Base-by-base conservation (phyloP, 2,797 vertebrate genomes). In the Caiman crocodilus region DNA sequence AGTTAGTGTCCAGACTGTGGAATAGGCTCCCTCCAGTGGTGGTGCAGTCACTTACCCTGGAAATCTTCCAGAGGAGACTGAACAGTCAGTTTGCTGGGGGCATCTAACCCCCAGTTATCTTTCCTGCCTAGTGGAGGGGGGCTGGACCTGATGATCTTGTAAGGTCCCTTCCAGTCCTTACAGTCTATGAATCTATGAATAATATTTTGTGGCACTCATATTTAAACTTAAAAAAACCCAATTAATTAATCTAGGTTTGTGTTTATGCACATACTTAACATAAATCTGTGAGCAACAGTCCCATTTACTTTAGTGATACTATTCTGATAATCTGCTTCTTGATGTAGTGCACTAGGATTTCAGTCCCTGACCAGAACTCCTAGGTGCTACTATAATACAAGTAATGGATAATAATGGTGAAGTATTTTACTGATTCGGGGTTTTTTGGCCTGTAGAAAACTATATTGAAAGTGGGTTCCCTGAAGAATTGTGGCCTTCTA, bases 301-400 rank as follows among this genome's bases (percentile, higher is more conserved):
- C 14, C 35, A 26, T 73, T 50, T 42, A 14, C 50, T 73, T 73
- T 42, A 73, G 35, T 50, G 23, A 50, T 14, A 8, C 69, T 50
- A 26, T 42, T 50, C 69, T 50, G 23, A 61, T 23, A 5, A 67
- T 87, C 90, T 89, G 85, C 21, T 2, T 60, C 95, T 89, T 87
- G 26, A 18, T 81, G 28, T 55, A 26, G n/a, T 67, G 30, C 76
- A 76, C 32, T 95, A 75, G 83, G 71, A 16, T 94, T 87, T 42
- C 50, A 42, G 23, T 73, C 69, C 60, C 42, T 73, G 35, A 50
- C 7, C 26, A 42, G 69, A 73, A 8, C 35, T 73, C 21, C 7
- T 26, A 42, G 32, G 35, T 42, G 5, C 90, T 55, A 16, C 56
- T 88, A 50, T 28, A 76, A n/a, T 82, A 79, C 17, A 85, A 85